Conservation (phyloP, 2,888 invertebrate species). For the Nycteola revayana region DNA sequence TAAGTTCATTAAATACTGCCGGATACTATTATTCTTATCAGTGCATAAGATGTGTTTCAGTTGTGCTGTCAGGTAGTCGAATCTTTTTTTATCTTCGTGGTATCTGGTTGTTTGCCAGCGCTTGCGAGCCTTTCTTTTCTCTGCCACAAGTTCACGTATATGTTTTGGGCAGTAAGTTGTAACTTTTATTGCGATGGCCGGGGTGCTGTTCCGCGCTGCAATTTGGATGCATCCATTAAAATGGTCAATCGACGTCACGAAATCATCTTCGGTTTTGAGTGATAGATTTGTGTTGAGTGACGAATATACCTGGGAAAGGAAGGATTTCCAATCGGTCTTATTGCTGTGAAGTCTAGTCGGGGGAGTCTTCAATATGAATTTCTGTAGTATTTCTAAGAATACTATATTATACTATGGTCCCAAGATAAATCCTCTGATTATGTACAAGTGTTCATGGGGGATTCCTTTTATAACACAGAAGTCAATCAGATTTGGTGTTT, state of each 20-base stretch:
- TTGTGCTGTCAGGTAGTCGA: background rate
- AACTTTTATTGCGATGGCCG: background rate
- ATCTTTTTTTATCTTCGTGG: background rate
- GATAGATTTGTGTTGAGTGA: background rate
- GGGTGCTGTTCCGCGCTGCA: conserved; percentile 3
- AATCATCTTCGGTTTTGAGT: conserved; percentile 1
- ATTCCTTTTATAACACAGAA: background rate
- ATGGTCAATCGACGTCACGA: background rate
- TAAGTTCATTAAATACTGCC: background rate
- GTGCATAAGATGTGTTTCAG: background rate
- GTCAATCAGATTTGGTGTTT: background rate
- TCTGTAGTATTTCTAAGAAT: background rate
- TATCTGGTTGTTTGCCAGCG: background rate
- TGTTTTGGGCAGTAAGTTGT: background rate
- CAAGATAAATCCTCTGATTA: background rate
- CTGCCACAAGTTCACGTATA: background rate
- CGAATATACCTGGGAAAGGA: background rate
- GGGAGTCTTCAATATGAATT: background rate
- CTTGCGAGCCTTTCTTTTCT: background rate
- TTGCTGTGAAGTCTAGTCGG: background rate
- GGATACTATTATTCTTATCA: background rate
- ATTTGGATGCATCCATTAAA: conserved; percentile 2
- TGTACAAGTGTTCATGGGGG: background rate
- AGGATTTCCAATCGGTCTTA: background rate
- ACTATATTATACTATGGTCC: conserved; percentile 1